Evolutionary conservation across 1,140 invertebrate genomes (phyloP).

Genomic region (Atta cephalotes): DNA sequence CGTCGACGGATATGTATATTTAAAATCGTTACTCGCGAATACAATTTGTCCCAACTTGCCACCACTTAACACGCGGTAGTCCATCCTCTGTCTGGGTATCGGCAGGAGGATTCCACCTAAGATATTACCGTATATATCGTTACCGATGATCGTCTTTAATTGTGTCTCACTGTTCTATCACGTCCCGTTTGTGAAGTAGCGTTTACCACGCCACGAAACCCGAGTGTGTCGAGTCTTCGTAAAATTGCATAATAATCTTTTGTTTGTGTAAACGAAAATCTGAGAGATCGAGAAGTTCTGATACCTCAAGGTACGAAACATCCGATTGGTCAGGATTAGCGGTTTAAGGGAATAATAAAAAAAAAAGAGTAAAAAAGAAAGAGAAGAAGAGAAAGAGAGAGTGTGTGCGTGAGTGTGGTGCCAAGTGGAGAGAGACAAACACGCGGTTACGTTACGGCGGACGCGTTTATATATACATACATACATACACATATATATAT

Average conservation of each 20-base stretch:
- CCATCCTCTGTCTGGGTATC: slow-evolving; percentile 1
- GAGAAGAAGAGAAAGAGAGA: slow-evolving; percentile 5
- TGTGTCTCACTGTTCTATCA: slow-evolving; percentile 49
- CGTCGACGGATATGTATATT: slow-evolving; percentile 20
- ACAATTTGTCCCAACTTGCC: slow-evolving; percentile 17
- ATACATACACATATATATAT: background rate
- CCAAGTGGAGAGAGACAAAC: slow-evolving; percentile 55
- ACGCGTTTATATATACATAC: background rate
- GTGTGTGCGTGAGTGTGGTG: slow-evolving; percentile 58
- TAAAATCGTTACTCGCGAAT: slow-evolving; percentile 19
- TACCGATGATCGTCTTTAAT: slow-evolving; percentile 59
- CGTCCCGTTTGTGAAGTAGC: slow-evolving; percentile 60
- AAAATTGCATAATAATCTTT: slow-evolving; percentile 71
- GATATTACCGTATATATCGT: slow-evolving; percentile 52
- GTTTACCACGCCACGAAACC: slow-evolving; percentile 52
- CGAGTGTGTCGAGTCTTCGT: slow-evolving; percentile 67
- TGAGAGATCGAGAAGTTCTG: slow-evolving; percentile 11
- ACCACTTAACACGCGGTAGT: slow-evolving; percentile 14
- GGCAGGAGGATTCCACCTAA: slow-evolving; percentile 15
- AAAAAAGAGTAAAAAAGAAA: background rate
- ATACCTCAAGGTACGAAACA: slow-evolving; percentile 16
- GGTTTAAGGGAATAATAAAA: slow-evolving; percentile 13
- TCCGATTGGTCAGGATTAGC: slow-evolving; percentile 31
- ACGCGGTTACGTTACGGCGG: slow-evolving; percentile 66
- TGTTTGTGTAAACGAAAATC: slow-evolving; percentile 48